Percentiles rank a stretch among this genome's conserved stretches.
phyloP scores from a whole-genome alignment of 2,888 invertebrate species.

The Stenoptilia bipunctidactyla region DNA sequence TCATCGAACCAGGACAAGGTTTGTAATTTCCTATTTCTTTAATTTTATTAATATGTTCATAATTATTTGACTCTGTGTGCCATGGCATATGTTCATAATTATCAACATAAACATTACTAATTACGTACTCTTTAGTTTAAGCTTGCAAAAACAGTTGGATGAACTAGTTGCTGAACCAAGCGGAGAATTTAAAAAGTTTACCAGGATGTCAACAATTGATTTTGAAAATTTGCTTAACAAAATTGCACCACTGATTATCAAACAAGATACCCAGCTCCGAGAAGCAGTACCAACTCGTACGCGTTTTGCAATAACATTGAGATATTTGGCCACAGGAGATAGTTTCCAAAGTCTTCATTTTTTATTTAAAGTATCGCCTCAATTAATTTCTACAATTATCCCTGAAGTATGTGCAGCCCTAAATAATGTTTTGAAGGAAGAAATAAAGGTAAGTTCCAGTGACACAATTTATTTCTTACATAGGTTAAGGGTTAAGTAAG shows the following conservation, averaged over 20 bases:
- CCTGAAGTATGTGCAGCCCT: conserved; percentile 8
- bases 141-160: conserved; percentile 4
- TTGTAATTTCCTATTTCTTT: too few species aligned
- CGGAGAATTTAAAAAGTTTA: conserved; percentile 8
- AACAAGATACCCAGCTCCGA: conserved; percentile 5
- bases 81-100: too few species aligned
- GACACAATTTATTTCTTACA: too few species aligned
- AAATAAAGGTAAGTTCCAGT: conserved; percentile 2
- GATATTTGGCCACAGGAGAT: conserved; percentile 2
- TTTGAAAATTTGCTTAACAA: conserved; percentile 5
- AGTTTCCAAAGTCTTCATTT: conserved; percentile 5
- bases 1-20: neutral
- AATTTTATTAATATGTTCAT: neutral
- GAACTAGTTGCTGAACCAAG: conserved; percentile 7
- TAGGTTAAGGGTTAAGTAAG: too few species aligned
- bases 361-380: conserved; percentile 8
- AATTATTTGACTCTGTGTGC: neutral
- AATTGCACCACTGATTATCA: conserved; percentile 6
- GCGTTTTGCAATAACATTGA: conserved; percentile 6
- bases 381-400: conserved; percentile 6
- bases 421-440: conserved; percentile 5
- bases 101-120: too few species aligned
- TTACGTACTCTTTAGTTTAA: conserved; percentile 1
- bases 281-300: too few species aligned
- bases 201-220: conserved; percentile 4